Evolutionary conservation across 1,140 invertebrate species (phyloP), one percentile per base, ranked within the genome.

Genomic region (Manduca sexta): DNA sequence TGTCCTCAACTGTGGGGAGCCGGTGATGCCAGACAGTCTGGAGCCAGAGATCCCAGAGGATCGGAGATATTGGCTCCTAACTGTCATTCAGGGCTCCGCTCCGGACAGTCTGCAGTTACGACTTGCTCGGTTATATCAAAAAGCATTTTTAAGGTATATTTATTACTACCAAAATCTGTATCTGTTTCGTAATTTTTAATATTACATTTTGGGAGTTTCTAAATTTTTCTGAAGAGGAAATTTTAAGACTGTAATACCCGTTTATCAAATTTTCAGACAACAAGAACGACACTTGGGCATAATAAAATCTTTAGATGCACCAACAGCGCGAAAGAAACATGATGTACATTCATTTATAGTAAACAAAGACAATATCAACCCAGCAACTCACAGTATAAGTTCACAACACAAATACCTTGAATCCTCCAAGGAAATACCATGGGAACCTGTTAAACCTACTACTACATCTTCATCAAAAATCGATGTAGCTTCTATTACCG

Each of bases 41-140:
- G 78, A 80, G 45, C 76, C 78, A 15, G 82, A 83, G 26, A 78
- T 85, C 4, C 82, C 82, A 0, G 82, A 82, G 7, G 89, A 91
- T 64, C 74, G 88, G 38, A 87, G 92, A 16, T 95, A 94, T 75
- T 95, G 94, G 94, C 71, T 95, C 26, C 69, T 95, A 1, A 95
- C 94, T 2, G 92, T 94, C 18, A 87, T 95, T 34, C 69, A 89
- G 60, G 70, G 89, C 21, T 69, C 88, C 49, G 74, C 84, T 33
- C 80, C 88, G 54, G 61, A 81, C 58, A 88, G 87, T 49, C 74
- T 92, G 1, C 89, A 90, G 64, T 79, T 90, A 39, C 88, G 87
- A 56, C 74, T 91, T 29, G 90, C 90, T 2, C 87, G 89, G 45
- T 67, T 92, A 13, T 92, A 92, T 64, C 88, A 90, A 39, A 88